Evolutionary conservation across 1,140 invertebrate species (phyloP).

Genomic region (Ostrea denselamellosa): DNA sequence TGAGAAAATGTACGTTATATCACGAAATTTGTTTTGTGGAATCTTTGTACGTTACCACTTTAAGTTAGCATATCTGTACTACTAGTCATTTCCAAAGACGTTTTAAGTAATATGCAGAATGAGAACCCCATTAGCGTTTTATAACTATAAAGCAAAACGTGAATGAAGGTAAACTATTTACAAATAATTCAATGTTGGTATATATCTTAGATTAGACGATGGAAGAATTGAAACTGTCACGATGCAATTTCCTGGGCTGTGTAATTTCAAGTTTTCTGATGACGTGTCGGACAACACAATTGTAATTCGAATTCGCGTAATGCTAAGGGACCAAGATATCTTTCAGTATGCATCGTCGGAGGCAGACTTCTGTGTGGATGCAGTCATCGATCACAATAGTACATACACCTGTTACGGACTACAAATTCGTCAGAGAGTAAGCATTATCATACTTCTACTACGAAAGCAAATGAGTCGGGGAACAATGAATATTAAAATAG

Average conservation of each 20-base stretch:
- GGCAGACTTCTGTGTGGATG: too few relatives aligned
- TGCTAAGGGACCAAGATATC: background rate
- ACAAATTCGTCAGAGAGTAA: background rate
- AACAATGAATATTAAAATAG: too few relatives aligned
- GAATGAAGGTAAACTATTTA: too few relatives aligned
- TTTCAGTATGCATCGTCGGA: too few relatives aligned
- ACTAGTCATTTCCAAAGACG: too few relatives aligned
- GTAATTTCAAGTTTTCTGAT: background rate
- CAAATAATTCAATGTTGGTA: too few relatives aligned
- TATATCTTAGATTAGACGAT: background rate
- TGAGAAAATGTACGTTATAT: background rate
- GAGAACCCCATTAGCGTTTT: too few relatives aligned
- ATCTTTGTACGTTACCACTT: too few relatives aligned
- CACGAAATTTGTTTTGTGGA: background rate
- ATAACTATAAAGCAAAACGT: too few relatives aligned
- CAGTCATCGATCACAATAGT: background rate
- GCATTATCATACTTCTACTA: background rate
- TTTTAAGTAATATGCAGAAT: too few relatives aligned
- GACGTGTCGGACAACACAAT: background rate
- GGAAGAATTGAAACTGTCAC: background rate
- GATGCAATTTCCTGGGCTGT: background rate
- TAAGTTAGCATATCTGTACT: too few relatives aligned
- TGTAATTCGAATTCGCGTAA: background rate
- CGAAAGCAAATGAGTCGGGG: too few relatives aligned
- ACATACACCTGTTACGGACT: background rate